Evolutionary conservation across 2,113 vertebrate genomes (phyloP).

Genomic region (Peucedramus taeniatus): DNA sequence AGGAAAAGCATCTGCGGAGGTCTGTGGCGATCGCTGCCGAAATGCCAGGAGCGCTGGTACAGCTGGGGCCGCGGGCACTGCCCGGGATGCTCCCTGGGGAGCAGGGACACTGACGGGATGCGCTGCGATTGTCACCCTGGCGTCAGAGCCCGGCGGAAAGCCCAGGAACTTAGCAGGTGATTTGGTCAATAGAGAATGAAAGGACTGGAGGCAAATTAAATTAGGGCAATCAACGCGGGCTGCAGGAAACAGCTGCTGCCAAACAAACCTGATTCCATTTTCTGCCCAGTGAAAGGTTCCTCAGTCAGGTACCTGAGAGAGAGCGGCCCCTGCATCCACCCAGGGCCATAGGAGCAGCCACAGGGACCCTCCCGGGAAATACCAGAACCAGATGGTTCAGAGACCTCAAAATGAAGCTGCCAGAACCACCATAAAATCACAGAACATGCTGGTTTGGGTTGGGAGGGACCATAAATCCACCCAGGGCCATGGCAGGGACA

Average conservation of each 20-base stretch:
- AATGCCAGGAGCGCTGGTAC: neutral
- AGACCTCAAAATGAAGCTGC: neutral
- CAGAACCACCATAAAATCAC: neutral
- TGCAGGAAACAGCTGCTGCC: neutral
- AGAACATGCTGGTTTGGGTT: neutral
- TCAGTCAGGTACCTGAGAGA: neutral
- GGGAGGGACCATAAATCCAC: rapidly evolving
- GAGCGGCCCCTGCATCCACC: neutral
- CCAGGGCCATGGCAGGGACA: neutral
- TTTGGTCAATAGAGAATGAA: neutral
- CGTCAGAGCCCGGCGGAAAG: neutral
- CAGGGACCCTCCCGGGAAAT: neutral
- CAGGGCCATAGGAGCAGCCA: no score
- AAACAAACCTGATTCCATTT: neutral
- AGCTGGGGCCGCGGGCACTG: neutral
- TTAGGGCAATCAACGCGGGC: neutral
- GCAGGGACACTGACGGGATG: neutral
- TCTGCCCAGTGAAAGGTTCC: neutral
- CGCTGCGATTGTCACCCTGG: neutral
- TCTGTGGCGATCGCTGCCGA: neutral
- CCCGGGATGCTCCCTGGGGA: neutral
- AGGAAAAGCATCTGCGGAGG: neutral
- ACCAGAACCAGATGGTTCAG: rapidly evolving
- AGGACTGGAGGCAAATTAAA: neutral
- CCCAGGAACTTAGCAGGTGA: neutral